Evolutionary conservation across 1,140 invertebrate species (phyloP), one percentile per base, ranked within the genome.

Genomic region (Conus ventricosus): DNA sequence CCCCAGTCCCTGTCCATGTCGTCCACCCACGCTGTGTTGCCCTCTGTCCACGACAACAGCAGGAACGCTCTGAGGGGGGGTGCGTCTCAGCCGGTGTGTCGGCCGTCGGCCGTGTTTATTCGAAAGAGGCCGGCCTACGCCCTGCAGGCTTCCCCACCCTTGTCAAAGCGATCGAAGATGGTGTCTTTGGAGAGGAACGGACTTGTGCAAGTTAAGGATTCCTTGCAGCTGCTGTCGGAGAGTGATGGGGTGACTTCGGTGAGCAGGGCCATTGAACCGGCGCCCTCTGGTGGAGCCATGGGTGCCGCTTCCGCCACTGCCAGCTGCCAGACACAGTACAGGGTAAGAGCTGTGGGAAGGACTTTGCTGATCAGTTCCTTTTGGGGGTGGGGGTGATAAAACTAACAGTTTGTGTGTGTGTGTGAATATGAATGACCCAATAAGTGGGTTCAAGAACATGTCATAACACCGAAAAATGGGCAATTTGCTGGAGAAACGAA

Each of bases 101-200:
- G 25, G 13, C 27, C 23, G 20, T 27, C 84, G 13, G 23, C 63
- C 5, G 39, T 87, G 25, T 17, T 80, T 5, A 27, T 87, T 13
- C 67, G 75, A 13, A 87, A 87, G 71, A 71, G 85, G 10, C 71
- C 71, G 20, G 75, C 75, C n/a, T 53, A 71, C 53, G 53, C 53
- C 71, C 20, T 57, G 15, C 75, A 51, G 51, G 27, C 67, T 25
- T n/a, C 53, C 51, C 39, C 10, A 51, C 63, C 87, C 20, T 39
- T n/a, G 39, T 5, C 67, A 4, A 88, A 85, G 39, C 63, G 85
- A 39, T 55, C 84, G 23, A 55, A 82, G 53, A 39, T 87, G 20
- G 57, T 86, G 60, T 25, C 67, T 20, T 39, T 87, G 39, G 90
- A 90, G n/a, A 90, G 87, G 71, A 90, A 90, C 63, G 90, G 90